Percentiles rank a stretch among this genome's conserved stretches.
These are phyloP conservation scores for Stichodactyla mertensii DNA, from an alignment of 64 coral and sea anemone species.

Conservation along the genomic window DNA sequence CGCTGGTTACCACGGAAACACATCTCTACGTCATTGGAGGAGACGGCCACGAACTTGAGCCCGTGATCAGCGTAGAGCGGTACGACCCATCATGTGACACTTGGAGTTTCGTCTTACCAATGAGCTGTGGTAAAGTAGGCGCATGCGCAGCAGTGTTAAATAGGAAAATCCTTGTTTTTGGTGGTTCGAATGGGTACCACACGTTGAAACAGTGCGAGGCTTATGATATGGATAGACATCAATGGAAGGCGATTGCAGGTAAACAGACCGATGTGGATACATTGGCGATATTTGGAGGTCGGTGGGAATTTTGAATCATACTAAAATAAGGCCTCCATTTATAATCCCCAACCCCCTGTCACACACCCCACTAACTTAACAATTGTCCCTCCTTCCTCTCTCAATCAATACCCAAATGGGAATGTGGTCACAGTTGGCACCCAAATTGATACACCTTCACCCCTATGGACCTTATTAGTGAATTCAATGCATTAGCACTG, in stretches of 20 bases:
- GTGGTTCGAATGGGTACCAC: constrained; percentile 70
- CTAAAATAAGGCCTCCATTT: too few relatives aligned
- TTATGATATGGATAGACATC: constrained; percentile 53
- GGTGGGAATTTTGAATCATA: too few relatives aligned
- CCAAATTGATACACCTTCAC: too few relatives aligned
- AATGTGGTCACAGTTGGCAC: too few relatives aligned
- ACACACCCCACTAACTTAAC: too few relatives aligned
- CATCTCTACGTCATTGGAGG: constrained; percentile 81
- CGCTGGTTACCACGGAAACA: constrained; percentile 50
- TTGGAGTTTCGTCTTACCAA: constrained; percentile 77
- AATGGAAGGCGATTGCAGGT: constrained; percentile 57
- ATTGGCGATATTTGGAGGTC: too few relatives aligned
- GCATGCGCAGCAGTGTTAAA: constrained; percentile 64
- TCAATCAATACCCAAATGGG: too few relatives aligned
- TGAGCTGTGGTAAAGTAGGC: constrained; percentile 78
- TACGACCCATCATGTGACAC: constrained; percentile 64
- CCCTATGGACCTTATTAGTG: too few relatives aligned
- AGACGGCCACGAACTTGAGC: constrained; percentile 73
- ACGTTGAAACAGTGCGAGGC: constrained; percentile 60
- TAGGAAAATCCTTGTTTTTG: constrained; percentile 62
- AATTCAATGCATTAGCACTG: too few relatives aligned
- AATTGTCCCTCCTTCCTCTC: too few relatives aligned
- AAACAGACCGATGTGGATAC: background rate
- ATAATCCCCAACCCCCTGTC: too few relatives aligned
- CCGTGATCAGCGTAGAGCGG: constrained; percentile 79